Evolutionary conservation across 2,888 invertebrate genomes (phyloP).

Genomic region (Brachycybe producta): DNA sequence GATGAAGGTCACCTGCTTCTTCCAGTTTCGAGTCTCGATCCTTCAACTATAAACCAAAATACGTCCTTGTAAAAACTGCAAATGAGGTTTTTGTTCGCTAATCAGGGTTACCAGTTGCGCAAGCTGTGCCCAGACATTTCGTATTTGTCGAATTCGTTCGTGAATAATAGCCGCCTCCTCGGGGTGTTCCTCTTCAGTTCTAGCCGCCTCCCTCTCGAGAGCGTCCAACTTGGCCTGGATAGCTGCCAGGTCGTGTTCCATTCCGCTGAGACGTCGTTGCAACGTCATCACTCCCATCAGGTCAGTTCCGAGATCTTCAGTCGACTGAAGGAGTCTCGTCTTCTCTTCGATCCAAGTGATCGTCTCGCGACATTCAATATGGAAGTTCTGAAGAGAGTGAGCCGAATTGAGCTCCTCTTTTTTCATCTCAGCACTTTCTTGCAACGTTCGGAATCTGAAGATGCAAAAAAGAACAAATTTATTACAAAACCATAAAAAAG

Average conservation of each 20-base stretch:
- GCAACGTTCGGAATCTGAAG: constrained; percentile 45
- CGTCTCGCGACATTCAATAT: constrained; percentile 97
- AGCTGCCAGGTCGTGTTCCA: constrained; percentile 97
- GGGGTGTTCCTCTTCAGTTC: constrained; percentile 84
- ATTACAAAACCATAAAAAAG: too few relatives aligned
- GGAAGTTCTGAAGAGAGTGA: constrained; percentile 96
- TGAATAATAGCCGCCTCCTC: constrained; percentile 83
- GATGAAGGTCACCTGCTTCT: constrained; percentile 95
- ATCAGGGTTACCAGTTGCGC: constrained; percentile 78
- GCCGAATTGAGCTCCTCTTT: constrained; percentile 89
- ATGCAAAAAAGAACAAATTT: too few relatives aligned
- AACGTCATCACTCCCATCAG: constrained; percentile 93
- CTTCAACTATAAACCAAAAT: constrained; percentile 52
- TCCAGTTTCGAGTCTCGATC: constrained; percentile 96
- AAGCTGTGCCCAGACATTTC: constrained; percentile 87
- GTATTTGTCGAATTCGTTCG: constrained; percentile 81
- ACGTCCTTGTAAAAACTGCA: not conserved
- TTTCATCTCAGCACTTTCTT: constrained; percentile 92
- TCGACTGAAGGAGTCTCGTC: constrained; percentile 92
- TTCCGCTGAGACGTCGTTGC: constrained; percentile 86
- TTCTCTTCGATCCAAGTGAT: constrained; percentile 99
- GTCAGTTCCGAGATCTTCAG: constrained; percentile 97
- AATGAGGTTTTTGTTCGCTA: too few relatives aligned
- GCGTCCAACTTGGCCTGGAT: constrained; percentile 94
- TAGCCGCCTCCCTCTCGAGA: constrained; percentile 81